Percentiles rank a stretch among this genome's conserved stretches.
phyloP scores from a whole-genome alignment of 2,113 vertebrate genomes.

The Hiodon tergisus region DNA sequence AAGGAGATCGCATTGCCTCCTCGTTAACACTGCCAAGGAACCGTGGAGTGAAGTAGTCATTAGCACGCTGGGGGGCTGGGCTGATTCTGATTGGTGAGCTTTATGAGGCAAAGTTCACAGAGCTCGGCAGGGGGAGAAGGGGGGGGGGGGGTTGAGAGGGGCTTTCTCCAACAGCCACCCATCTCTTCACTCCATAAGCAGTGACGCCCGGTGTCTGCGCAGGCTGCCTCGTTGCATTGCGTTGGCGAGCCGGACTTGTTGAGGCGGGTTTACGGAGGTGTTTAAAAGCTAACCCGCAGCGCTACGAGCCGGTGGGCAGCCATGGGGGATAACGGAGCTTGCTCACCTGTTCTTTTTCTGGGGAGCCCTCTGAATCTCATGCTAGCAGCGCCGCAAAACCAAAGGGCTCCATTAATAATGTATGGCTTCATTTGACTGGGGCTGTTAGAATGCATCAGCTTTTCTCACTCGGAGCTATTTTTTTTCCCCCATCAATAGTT shows the following conservation, averaged over 20 bases:
- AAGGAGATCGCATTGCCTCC: not conserved
- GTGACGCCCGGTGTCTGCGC: too few species aligned
- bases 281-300: not conserved
- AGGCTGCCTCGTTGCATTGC: too few species aligned
- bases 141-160: too few species aligned
- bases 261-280: not conserved
- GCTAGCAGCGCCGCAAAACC: constrained; percentile 15
- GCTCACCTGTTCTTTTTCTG: constrained; percentile 16
- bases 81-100: too few species aligned
- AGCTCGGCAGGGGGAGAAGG: not conserved
- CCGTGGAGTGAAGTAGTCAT: not conserved
- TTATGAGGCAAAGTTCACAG: not conserved
- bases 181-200: too few species aligned
- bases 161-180: too few species aligned
- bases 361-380: not conserved
- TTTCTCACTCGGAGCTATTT: constrained; percentile 41
- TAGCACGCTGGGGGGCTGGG: not conserved
- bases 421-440: constrained; percentile 29
- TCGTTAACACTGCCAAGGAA: not conserved
- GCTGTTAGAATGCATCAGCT: constrained; percentile 33
- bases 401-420: constrained; percentile 35
- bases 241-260: too few species aligned
- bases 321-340: constrained; percentile 4
- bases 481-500: constrained; percentile 34
- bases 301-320: not conserved